phyloP scores from a whole-genome alignment of 2,888 invertebrate species.

The Agonum fuliginosum region DNA sequence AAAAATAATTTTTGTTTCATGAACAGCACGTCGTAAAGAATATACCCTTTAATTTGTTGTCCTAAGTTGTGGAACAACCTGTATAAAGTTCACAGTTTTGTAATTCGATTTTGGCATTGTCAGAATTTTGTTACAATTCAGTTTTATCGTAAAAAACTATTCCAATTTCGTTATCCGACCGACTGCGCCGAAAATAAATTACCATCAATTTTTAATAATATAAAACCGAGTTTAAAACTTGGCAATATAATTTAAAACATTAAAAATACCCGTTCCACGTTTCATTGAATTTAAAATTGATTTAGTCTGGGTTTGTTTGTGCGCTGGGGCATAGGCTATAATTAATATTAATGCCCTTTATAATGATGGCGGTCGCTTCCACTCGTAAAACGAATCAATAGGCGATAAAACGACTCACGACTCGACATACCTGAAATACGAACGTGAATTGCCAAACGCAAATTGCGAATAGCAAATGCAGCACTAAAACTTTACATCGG shows the following conservation, averaged over 20 bases:
- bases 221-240: too few species aligned
- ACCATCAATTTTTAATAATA: too few species aligned
- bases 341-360: slow-evolving; percentile 47
- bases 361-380: slow-evolving; percentile 35
- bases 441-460: background rate
- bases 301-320: slow-evolving; percentile 19
- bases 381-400: slow-evolving; percentile 47
- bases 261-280: background rate
- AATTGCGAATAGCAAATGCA: slow-evolving; percentile 1
- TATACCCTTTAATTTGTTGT: too few species aligned
- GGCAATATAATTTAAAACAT: background rate
- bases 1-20: too few species aligned
- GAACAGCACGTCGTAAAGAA: too few species aligned
- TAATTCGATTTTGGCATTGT: too few species aligned
- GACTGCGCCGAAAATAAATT: too few species aligned
- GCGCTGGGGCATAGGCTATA: background rate
- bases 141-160: too few species aligned
- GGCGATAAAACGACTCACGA: slow-evolving; percentile 46
- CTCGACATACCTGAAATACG: slow-evolving; percentile 8
- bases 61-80: too few species aligned
- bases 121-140: too few species aligned
- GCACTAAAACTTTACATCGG: slow-evolving; percentile 22
- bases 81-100: too few species aligned
- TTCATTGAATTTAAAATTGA: slow-evolving; percentile 6
- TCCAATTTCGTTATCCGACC: too few species aligned